Evolutionary conservation across 1,140 invertebrate species (phyloP).

Genomic region (Dreissena polymorpha): DNA sequence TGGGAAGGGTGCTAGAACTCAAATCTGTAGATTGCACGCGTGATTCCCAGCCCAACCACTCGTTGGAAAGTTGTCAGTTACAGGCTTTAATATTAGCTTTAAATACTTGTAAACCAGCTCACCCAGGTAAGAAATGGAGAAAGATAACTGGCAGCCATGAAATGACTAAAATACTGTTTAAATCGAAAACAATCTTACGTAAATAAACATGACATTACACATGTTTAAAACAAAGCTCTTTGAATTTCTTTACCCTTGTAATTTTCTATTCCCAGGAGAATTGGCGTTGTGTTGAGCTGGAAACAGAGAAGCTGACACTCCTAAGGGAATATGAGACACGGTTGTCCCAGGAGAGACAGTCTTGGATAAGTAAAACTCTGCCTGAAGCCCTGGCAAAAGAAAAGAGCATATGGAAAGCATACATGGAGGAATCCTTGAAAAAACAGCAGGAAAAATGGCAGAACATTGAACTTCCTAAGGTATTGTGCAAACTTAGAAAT

Average conservation of each 20-base stretch:
- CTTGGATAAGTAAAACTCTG: slow-evolving; percentile 9
- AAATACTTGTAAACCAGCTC: too few relatives aligned
- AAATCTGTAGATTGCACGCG: too few relatives aligned
- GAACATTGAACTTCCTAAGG: slow-evolving; percentile 12
- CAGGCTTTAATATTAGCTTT: too few relatives aligned
- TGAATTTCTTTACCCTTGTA: not conserved
- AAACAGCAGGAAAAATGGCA: slow-evolving; percentile 36
- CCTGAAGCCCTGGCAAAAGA: slow-evolving; percentile 26
- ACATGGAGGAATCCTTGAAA: slow-evolving; percentile 7
- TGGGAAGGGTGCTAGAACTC: too few relatives aligned
- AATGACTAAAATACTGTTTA: too few relatives aligned
- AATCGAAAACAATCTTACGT: too few relatives aligned
- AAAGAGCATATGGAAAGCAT: slow-evolving; percentile 17
- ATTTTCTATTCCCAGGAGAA: slow-evolving; percentile 39
- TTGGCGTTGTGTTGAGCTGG: slow-evolving; percentile 40
- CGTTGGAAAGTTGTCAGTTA: too few relatives aligned
- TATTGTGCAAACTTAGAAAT: not conserved
- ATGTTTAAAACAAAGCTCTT: too few relatives aligned
- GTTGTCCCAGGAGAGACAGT: slow-evolving; percentile 29
- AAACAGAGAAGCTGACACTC: slow-evolving; percentile 41
- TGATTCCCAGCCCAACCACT: too few relatives aligned
- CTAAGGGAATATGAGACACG: slow-evolving; percentile 40
- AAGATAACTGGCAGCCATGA: too few relatives aligned
- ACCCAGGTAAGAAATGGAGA: too few relatives aligned
- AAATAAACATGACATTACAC: too few relatives aligned